Percentiles rank a stretch among this genome's conserved stretches.
Conservation (phyloP, 2,113 vertebrate species). For the Tupaia tana region DNA sequence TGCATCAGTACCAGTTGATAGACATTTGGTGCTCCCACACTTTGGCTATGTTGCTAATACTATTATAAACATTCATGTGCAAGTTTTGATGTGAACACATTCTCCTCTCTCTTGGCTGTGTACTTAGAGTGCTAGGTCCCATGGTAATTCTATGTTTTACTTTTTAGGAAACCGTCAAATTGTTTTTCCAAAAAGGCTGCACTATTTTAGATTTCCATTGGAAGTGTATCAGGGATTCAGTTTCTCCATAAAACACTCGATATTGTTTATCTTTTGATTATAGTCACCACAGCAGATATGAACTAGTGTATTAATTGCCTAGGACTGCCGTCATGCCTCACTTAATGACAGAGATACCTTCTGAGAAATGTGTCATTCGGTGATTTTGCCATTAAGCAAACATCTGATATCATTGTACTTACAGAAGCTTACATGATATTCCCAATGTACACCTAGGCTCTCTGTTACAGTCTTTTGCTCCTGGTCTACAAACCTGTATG, state of each 20-base stretch:
- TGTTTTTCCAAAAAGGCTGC: not conserved
- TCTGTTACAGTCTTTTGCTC: too few species aligned
- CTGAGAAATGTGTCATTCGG: too few species aligned
- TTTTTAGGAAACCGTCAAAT: not conserved
- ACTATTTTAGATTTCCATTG: not conserved
- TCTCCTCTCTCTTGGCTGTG: conserved; percentile 18
- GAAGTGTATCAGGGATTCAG: not conserved
- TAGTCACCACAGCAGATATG: not conserved
- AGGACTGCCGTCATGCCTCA: not conserved
- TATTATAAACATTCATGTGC: not conserved
- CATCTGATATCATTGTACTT: too few species aligned
- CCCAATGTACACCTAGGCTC: too few species aligned
- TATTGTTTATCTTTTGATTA: conserved; percentile 40
- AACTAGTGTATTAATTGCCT: not conserved
- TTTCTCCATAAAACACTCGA: not conserved
- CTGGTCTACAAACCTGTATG: too few species aligned
- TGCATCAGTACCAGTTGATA: not conserved
- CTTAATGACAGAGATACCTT: not conserved
- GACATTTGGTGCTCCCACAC: not conserved
- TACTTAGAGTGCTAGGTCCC: not conserved
- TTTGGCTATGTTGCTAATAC: not conserved
- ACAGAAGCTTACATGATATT: too few species aligned
- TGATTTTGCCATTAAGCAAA: too few species aligned
- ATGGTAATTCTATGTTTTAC: not conserved
- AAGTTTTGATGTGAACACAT: not conserved